Evolutionary conservation across 1,140 invertebrate genomes (phyloP), one percentile per base, ranked within the genome.

Genomic region (Brevipalpus yothersi): DNA sequence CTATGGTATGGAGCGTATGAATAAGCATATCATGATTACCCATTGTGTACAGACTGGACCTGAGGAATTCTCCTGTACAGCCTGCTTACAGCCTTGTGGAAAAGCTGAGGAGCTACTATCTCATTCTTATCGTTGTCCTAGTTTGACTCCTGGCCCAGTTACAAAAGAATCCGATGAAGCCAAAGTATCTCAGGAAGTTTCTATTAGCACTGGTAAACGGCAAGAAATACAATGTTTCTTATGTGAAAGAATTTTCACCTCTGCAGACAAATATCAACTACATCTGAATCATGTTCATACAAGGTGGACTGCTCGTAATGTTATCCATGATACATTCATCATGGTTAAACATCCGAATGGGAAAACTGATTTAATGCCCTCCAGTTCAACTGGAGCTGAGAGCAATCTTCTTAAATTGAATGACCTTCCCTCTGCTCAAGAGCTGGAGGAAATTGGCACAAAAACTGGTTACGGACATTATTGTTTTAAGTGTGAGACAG

Each of bases 1-100:
- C 9, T 64, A 64, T 58, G 67, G 67, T 5, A 62, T 63, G 21
- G 67, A 67, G n/a, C 60, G 67, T 19, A 57, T 67, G 17, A 66
- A 61, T 4, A 67, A 67, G 45, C 67, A 67, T 56, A 67, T 67
- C 19, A 60, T 68, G 60, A 45, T 64, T 3, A 65, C 66, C 45
- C 67, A 67, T 63, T 66, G 66, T 55, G 67, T 67, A 4, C 67
- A 67, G 49, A 67, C 67, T 31, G 67, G 66, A 42, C 58, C 63
- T 9, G 58, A 63, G 47, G 62, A 64, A 49, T 67, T 62, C 63
- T 67, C 66, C 13, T 67, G 67, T 62, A 64, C 64, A 11, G 62
- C 63, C 53, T 67, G 67, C 61, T 61, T 65, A 49, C 64, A 66
- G 56, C 62, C 61, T 17, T 65, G 62, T 59, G 63, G 62, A 15